Conservation (phyloP, 1,140 invertebrate species). For the Onthophagus taurus region DNA sequence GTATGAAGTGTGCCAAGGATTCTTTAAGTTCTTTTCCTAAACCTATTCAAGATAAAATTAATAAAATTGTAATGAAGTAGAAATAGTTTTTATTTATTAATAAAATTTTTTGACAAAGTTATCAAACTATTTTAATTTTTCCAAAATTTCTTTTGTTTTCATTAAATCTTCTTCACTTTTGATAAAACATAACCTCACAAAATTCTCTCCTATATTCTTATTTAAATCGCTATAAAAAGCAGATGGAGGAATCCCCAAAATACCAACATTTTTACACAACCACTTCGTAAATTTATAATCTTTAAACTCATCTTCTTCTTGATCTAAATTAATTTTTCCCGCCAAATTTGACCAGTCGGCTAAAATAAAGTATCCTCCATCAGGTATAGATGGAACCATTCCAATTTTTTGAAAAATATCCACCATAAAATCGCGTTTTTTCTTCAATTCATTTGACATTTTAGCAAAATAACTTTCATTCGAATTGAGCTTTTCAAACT, state of each 20-base stretch:
- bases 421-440: conserved; percentile 77
- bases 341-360: conserved; percentile 74
- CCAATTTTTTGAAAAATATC: conserved; percentile 65
- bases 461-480: conserved; percentile 77
- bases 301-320: conserved; percentile 56
- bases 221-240: conserved; percentile 80
- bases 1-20: conserved; percentile 53
- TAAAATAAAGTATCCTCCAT: conserved; percentile 94
- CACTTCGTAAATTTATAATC: conserved; percentile 91
- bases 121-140: too few relatives aligned
- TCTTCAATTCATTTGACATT: conserved; percentile 60
- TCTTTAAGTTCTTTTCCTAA: conserved; percentile 54
- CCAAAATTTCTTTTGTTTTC: conserved; percentile 53
- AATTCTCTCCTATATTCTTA: conserved; percentile 77
- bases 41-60: conserved; percentile 29
- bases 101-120: too few relatives aligned
- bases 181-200: conserved; percentile 87
- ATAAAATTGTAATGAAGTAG: conserved; percentile 29
- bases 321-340: conserved; percentile 48
- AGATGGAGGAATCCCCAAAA: conserved; percentile 84
- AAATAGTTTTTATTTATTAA: too few relatives aligned
- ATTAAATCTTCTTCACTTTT: conserved; percentile 77
- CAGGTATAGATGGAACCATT: conserved; percentile 81
- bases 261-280: conserved; percentile 81
- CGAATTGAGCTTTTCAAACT: conserved; percentile 55